Evolutionary conservation across 2,888 invertebrate genomes (phyloP).

Genomic region (Pocota personata): DNA sequence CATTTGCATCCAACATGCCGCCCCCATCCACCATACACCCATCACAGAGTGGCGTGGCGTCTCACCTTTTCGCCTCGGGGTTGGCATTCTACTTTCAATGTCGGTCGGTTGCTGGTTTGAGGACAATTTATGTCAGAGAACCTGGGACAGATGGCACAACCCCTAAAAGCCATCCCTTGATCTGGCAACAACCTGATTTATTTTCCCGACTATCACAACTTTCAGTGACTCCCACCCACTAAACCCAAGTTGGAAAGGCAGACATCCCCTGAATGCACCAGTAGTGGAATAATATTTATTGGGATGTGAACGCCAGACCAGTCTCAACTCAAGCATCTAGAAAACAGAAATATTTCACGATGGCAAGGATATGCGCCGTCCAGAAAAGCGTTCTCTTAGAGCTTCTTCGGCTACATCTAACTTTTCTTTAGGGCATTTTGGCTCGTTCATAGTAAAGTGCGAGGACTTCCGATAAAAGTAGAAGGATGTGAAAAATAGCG

Average conservation of each 20-base stretch:
- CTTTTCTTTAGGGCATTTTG: conserved; percentile 51
- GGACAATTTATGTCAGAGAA: conserved; percentile 69
- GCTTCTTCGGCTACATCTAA: conserved; percentile 49
- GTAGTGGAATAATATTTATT: conserved; percentile 60
- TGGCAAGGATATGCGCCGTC: conserved; percentile 61
- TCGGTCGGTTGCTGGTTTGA: conserved; percentile 48
- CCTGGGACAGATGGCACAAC: conserved; percentile 71
- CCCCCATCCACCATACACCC: conserved; percentile 21
- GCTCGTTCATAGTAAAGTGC: conserved; percentile 67
- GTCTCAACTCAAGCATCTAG: conserved; percentile 25
- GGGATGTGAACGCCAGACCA: conserved; percentile 50
- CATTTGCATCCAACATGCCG: conserved; percentile 69
- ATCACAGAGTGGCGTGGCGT: conserved; percentile 60
- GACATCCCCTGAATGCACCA: conserved; percentile 22
- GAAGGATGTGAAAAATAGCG: conserved; percentile 68
- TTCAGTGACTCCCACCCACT: conserved; percentile 57
- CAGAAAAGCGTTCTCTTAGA: conserved; percentile 39
- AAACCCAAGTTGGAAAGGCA: conserved; percentile 28
- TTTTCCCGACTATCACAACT: conserved; percentile 69
- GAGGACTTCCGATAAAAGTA: conserved; percentile 65
- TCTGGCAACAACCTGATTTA: conserved; percentile 72
- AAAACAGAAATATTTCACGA: conserved; percentile 59
- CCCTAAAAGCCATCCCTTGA: conserved; percentile 44
- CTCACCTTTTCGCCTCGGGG: conserved; percentile 54
- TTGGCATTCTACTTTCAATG: conserved; percentile 70